phyloP scores from a whole-genome alignment of 2,797 vertebrate genomes.

The Tachyglossus aculeatus region DNA sequence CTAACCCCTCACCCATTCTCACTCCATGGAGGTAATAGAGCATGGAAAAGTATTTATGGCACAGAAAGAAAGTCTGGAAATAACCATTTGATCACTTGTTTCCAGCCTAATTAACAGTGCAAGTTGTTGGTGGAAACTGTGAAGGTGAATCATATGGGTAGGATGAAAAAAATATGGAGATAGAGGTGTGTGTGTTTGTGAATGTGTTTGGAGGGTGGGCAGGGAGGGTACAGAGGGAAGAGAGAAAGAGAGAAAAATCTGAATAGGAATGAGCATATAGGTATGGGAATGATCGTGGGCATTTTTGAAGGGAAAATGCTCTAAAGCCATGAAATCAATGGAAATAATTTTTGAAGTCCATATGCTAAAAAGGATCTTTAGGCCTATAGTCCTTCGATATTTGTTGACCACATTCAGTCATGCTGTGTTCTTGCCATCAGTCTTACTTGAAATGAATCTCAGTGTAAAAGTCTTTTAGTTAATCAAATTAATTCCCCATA shows the following conservation, averaged over 20 bases:
- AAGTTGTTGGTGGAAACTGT: not conserved
- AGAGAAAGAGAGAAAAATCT: not conserved
- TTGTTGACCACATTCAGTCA: not conserved
- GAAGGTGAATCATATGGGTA: not conserved
- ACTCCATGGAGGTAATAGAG: conserved; percentile 1
- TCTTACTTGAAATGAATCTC: conserved; percentile 1
- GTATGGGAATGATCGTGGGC: too few species aligned
- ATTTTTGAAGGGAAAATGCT: not conserved
- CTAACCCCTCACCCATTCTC: conserved; percentile 15
- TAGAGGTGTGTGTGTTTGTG: too few species aligned
- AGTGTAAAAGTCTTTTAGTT: not conserved
- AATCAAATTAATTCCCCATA: not conserved
- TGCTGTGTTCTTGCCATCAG: not conserved
- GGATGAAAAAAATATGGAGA: not conserved
- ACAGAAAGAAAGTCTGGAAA: conserved; percentile 65
- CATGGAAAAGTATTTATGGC: not conserved
- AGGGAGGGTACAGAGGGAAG: fast-evolving
- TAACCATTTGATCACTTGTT: not conserved
- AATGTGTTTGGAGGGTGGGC: too few species aligned
- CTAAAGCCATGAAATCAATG: fast-evolving
- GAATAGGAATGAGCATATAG: not conserved
- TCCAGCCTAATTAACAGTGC: not conserved
- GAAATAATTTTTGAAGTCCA: not conserved
- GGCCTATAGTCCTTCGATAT: not conserved
- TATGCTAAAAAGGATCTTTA: not conserved